Evolutionary conservation across 2,888 invertebrate species (phyloP).

Genomic region (Ennomos quercinarius): DNA sequence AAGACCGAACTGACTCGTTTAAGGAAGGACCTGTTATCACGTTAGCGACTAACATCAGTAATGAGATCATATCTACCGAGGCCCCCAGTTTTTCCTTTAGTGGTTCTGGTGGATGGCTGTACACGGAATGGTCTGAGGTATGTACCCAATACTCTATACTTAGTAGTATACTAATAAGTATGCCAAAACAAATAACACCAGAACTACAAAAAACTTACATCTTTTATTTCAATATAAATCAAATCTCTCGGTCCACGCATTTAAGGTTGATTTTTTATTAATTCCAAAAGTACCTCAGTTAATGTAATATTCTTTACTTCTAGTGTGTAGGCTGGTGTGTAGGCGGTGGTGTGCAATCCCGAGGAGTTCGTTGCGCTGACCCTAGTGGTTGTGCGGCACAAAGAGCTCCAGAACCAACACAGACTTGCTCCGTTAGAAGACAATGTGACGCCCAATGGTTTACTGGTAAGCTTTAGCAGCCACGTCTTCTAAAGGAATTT

Average conservation of each 20-base stretch:
- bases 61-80: slow-evolving; percentile 59
- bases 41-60: slow-evolving; percentile 63
- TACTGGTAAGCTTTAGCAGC: slow-evolving; percentile 79
- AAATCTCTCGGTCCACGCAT: too few relatives aligned
- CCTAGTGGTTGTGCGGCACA: slow-evolving; percentile 86
- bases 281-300: too few relatives aligned
- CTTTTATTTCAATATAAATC: too few relatives aligned
- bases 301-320: neutral
- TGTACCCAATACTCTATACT: too few relatives aligned
- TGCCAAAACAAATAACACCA: neutral
- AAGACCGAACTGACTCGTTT: slow-evolving; percentile 71
- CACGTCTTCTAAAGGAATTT: too few relatives aligned
- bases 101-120: slow-evolving; percentile 83
- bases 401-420: slow-evolving; percentile 86
- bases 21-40: slow-evolving; percentile 74
- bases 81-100: slow-evolving; percentile 67
- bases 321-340: slow-evolving; percentile 91
- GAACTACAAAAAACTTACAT: neutral
- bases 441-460: slow-evolving; percentile 94
- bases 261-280: too few relatives aligned
- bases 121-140: slow-evolving; percentile 87
- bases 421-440: slow-evolving; percentile 89
- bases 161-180: slow-evolving; percentile 21
- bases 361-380: slow-evolving; percentile 90
- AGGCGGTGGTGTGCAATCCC: slow-evolving; percentile 90